Percentiles rank a stretch among this genome's conserved stretches.
phyloP scores from a whole-genome alignment of 2,888 invertebrate species.

The Coelopa pilipes region DNA sequence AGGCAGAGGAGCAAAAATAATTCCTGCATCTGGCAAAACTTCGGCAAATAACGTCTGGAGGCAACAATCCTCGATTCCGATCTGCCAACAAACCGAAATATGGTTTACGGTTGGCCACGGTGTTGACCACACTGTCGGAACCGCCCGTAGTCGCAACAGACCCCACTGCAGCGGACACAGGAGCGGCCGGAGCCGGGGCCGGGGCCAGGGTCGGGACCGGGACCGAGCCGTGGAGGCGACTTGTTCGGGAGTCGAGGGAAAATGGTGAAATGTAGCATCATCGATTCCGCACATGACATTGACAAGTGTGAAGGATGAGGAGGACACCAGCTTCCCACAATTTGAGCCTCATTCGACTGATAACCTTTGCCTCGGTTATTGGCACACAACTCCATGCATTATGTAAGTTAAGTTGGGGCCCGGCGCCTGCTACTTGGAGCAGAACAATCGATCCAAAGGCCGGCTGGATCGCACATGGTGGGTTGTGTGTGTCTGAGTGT shows the following conservation, averaged over 20 bases:
- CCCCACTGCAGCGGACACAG: no score
- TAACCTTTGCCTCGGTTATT: constrained; percentile 46
- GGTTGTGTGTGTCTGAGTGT: background rate
- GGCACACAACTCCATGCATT: constrained; percentile 44
- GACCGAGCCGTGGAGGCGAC: no score
- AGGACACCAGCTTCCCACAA: constrained; percentile 45
- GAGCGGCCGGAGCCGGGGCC: no score
- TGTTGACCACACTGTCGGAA: no score
- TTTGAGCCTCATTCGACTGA: constrained; percentile 43
- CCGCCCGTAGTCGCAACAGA: no score
- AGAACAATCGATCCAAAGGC: background rate
- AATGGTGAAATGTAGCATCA: constrained; percentile 17
- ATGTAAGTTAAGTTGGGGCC: constrained; percentile 42
- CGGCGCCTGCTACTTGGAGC: background rate
- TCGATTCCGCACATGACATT: constrained; percentile 19
- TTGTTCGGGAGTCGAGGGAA: constrained; percentile 11
- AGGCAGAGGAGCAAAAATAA: no score
- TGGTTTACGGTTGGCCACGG: no score
- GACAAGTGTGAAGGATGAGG: constrained; percentile 56
- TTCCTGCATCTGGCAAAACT: no score
- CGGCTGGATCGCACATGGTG: background rate
- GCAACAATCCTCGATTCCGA: no score
- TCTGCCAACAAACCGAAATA: no score
- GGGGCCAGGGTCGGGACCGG: no score
- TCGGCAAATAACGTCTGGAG: no score